Base-by-base conservation (phyloP, 2,113 vertebrate genomes). In the Falco punctatus region DNA sequence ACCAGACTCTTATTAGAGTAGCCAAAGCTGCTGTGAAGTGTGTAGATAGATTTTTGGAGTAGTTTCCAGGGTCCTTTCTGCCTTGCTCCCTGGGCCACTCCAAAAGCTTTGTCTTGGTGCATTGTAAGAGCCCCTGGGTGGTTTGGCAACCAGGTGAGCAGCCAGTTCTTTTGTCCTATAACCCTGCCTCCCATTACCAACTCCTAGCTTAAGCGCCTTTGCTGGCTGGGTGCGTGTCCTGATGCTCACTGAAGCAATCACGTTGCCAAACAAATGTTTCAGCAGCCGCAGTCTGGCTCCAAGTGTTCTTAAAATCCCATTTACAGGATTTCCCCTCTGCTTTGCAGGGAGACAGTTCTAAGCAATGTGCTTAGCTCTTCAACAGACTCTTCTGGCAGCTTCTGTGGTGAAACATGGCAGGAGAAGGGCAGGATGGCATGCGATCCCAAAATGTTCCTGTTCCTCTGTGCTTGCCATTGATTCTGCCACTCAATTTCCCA, bases 301-400 rank as follows among this genome's bases (percentile, higher is more conserved):
- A 67, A 3, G 48, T 55, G 72, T 61, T 81, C 91, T 88, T 79
- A 94, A 96, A 95, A 96, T 91, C 77, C 65, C 32, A 21, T 92
- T 92, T 94, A 33, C 28, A 71, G 48, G 77, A 90, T 91, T 95
- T 92, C 40, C 69, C 86, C 48, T 35, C 20, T 72, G 70, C 82
- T 90, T 93, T 87, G 81, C 69, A 58, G 52, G 65, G 46, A 79
- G 48, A 52, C 51, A 79, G 79, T 48, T 22, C 48, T 61, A 21
- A 82, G 65, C 44, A 58, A 32, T 2, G 30, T 48, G 44, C 71
- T 95, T 46, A 80, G 59, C 55, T 88, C 21, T 80, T 72, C 88
- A 44, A 33, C 32, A 62, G n/a, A 49, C 66, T 71, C 48, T 89
- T 21, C 57, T 91, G 73, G 61, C 73, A 89, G 70, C 81, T 71